Evolutionary conservation across 2,797 vertebrate genomes (phyloP).

Genomic region (Rhinichthys osculus): DNA sequence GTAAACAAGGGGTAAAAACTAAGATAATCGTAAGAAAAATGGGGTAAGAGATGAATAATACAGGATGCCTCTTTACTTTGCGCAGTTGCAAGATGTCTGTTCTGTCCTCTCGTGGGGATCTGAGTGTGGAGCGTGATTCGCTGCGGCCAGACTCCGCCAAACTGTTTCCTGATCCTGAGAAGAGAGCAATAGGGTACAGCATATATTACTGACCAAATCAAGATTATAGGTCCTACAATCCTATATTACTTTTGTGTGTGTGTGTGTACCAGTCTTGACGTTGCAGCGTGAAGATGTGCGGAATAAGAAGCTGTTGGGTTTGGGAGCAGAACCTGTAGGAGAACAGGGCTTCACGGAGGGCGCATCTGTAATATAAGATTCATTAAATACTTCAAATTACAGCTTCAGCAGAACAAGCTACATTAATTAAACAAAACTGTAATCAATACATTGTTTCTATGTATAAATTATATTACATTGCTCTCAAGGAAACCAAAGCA

Average conservation of each 20-base stretch:
- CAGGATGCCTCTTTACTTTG: conserved; percentile 64
- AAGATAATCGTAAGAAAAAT: not conserved
- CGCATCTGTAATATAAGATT: conserved; percentile 64
- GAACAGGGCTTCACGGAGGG: conserved; percentile 66
- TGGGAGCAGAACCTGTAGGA: conserved; percentile 76
- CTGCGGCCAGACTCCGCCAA: conserved; percentile 73
- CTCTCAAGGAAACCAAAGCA: not conserved
- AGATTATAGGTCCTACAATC: not conserved
- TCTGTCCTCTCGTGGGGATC: conserved; percentile 76
- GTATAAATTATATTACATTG: not conserved
- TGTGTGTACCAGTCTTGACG: conserved; percentile 57
- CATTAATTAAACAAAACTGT: not conserved
- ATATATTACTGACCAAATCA: not conserved
- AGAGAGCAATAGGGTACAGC: not conserved
- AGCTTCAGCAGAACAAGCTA: not conserved
- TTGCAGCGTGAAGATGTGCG: conserved; percentile 81
- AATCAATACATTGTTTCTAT: not conserved
- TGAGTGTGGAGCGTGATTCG: conserved; percentile 75
- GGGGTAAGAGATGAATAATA: not conserved
- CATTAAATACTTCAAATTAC: not conserved
- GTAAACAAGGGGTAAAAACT: not conserved
- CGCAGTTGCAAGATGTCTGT: conserved; percentile 73
- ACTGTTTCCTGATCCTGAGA: conserved; percentile 60
- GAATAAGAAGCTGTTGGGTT: conserved; percentile 89
- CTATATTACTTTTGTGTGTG: not conserved